Percentiles rank a stretch among this genome's conserved stretches.
These are phyloP conservation scores for Pyrrhosoma nymphula DNA, from an alignment of 2,888 invertebrate species.

Conservation along the genomic window DNA sequence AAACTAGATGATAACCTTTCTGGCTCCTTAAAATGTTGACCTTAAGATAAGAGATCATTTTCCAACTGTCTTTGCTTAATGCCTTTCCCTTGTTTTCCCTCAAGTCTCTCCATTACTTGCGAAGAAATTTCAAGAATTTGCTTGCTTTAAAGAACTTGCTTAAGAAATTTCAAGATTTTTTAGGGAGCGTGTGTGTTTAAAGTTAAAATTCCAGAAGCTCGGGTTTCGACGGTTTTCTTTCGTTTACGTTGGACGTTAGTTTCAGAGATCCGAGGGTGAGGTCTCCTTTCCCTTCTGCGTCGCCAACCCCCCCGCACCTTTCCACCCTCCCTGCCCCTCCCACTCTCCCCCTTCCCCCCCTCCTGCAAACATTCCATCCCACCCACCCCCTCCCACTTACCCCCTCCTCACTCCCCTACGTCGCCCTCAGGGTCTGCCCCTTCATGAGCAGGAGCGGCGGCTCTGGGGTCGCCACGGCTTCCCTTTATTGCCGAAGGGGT, in stretches of 20 bases:
- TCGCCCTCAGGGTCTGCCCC: not conserved
- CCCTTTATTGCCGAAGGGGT: no score
- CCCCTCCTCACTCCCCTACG: not conserved
- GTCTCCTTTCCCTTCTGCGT: not conserved
- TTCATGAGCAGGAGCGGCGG: not conserved
- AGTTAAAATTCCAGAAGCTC: not conserved
- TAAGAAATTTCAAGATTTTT: no score
- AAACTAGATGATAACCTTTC: not conserved
- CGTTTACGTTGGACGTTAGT: not conserved
- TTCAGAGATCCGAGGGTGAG: not conserved
- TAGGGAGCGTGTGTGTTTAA: not conserved
- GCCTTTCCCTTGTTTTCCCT: not conserved
- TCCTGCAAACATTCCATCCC: not conserved
- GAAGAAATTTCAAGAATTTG: not conserved
- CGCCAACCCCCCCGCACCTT: not conserved
- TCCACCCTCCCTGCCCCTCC: not conserved
- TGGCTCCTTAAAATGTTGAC: not conserved
- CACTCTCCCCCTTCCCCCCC: not conserved
- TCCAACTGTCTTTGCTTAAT: not conserved
- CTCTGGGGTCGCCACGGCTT: no score
- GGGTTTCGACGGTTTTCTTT: not conserved
- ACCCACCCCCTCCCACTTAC: no score
- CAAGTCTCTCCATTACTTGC: not conserved
- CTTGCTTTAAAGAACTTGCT: no score
- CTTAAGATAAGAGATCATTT: not conserved